Evolutionary conservation across 2,888 invertebrate genomes (phyloP).

Genomic region (Calliopum simillimum): DNA sequence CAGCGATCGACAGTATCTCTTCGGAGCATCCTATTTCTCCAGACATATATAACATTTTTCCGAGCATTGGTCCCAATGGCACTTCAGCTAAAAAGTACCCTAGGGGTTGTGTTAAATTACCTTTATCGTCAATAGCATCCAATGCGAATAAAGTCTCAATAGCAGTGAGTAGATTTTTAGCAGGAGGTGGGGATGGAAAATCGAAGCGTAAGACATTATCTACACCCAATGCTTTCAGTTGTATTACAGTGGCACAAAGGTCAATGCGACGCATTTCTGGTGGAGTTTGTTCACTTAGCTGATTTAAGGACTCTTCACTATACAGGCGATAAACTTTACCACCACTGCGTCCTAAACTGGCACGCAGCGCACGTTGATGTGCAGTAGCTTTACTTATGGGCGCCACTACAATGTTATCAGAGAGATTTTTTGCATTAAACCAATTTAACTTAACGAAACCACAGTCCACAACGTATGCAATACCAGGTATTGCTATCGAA

Average conservation of each 20-base stretch:
- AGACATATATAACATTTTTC: constrained; percentile 85
- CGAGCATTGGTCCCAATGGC: constrained; percentile 87
- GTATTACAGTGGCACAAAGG: constrained; percentile 85
- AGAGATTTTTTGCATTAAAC: constrained; percentile 85
- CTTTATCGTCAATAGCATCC: constrained; percentile 80
- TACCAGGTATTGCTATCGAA: constrained; percentile 93
- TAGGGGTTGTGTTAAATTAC: constrained; percentile 80
- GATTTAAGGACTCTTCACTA: constrained; percentile 80
- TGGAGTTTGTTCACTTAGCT: constrained; percentile 78
- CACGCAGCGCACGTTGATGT: constrained; percentile 90
- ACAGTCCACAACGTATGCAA: constrained; percentile 93
- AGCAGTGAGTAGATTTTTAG: constrained; percentile 84
- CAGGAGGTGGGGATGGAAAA: constrained; percentile 93
- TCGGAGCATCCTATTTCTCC: constrained; percentile 92
- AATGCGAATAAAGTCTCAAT: constrained; percentile 91
- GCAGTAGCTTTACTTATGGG: constrained; percentile 91
- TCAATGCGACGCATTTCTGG: constrained; percentile 95
- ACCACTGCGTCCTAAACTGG: constrained; percentile 80
- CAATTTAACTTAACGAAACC: constrained; percentile 96
- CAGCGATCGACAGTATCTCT: constrained; percentile 89
- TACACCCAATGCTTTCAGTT: constrained; percentile 94
- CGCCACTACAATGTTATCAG: constrained; percentile 85
- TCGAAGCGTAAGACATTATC: constrained; percentile 91
- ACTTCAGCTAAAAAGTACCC: constrained; percentile 93
- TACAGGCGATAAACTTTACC: constrained; percentile 90